Base-by-base conservation (phyloP, 2,888 invertebrate species). In the Campoplex capitator region DNA sequence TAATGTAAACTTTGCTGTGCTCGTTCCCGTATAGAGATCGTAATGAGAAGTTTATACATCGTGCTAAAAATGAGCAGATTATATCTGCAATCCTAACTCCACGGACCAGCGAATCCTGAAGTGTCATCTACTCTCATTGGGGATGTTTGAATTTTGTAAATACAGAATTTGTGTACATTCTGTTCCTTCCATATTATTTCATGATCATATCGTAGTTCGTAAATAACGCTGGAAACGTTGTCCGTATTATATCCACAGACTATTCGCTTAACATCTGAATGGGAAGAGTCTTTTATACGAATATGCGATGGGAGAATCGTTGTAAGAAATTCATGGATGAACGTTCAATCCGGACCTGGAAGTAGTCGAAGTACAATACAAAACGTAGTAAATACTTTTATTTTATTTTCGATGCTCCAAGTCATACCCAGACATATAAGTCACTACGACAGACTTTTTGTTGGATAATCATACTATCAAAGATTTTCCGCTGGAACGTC, bases 381-480 rank as follows among this genome's bases (percentile, higher is more conserved):
- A 58, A 11, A 58, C 23, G 58, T 9, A 28, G 28, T 58, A 28
- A 58, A 28, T 28, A 28, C 11, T 28, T 28, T 58, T 58, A 28
- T 28, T 58, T 58, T 56, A 23, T 58, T 56, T 56, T 28, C 11
- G 28, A 56, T 28, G 58, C 58, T 58, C 3, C 23, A 11, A 23
- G 58, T 58, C 58, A 28, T 58, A 28, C 23, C 58, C 58, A 58
- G 58, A 28, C 28, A 58, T 58, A 11, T 58, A 11, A 58, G 58
- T 58, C 11, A 58, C 28, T 23, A 23, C 23, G 58, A 28, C 3
- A 28, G 28, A 58, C 58, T 58, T 58, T 58, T 58, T 58, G 28
- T 58, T 45, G 45, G 45, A 48, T 71, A 71, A 45, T 71, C 71
- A 45, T 71, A 67, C 35, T 67, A 18, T 67, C 38, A 67, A 38